A percentile compares a stretch with the other conserved stretches of the same genome.
Conservation (phyloP, 64 coral and sea anemone species). For the Pachyseris speciosa region DNA sequence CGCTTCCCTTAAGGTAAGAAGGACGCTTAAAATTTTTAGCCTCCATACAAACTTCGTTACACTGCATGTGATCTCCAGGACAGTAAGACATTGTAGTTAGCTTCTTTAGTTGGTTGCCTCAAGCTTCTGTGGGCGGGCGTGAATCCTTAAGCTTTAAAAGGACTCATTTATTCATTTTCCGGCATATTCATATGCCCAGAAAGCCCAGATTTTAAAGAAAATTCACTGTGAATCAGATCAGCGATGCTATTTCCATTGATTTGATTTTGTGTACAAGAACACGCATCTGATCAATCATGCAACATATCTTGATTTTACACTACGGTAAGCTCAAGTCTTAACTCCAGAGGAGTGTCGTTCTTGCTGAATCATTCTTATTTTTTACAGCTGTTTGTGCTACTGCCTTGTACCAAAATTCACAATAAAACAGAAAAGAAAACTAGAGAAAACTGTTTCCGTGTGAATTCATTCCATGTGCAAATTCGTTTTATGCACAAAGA, state of each 20-base stretch:
- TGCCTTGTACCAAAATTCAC: too few relatives aligned
- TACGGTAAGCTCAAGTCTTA: too few relatives aligned
- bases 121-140: background rate
- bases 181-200: background rate
- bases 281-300: background rate
- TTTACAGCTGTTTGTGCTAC: too few relatives aligned
- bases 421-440: too few relatives aligned
- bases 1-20: background rate
- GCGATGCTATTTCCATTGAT: background rate
- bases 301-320: background rate
- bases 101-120: background rate
- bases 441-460: background rate
- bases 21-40: background rate
- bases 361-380: too few relatives aligned
- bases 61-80: background rate
- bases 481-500: background rate
- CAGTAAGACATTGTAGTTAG: background rate
- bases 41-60: background rate
- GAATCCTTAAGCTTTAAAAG: background rate
- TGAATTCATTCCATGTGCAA: background rate
- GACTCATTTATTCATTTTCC: background rate
- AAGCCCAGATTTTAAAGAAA: background rate
- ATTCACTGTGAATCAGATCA: background rate
- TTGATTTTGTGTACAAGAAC: conserved; percentile 2
- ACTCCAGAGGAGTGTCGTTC: background rate